Conservation (phyloP, 2,888 invertebrate species). For the Anoncus sp. region DNA sequence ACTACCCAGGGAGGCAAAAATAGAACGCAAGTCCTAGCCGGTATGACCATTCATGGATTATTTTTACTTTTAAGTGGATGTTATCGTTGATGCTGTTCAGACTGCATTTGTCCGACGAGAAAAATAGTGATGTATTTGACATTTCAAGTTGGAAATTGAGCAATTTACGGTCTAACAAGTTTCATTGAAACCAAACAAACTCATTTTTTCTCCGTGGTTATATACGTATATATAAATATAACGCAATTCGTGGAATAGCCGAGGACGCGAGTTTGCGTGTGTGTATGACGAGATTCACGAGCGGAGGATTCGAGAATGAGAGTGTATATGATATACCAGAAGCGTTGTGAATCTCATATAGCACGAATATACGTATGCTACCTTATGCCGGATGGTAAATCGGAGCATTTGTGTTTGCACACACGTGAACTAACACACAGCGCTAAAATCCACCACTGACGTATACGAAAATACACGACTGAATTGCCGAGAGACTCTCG, state of each 20-base stretch:
- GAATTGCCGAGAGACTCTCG: constrained; percentile 56
- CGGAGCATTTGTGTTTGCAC: constrained; percentile 47
- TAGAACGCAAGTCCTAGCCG: constrained; percentile 13
- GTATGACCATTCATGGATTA: constrained; percentile 29
- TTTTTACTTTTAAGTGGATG: constrained; percentile 24
- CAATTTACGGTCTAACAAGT: neutral
- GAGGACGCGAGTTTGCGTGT: constrained; percentile 26
- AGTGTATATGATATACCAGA: constrained; percentile 15
- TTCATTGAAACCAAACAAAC: neutral
- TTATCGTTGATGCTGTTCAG: constrained; percentile 1
- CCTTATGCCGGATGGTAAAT: constrained; percentile 56
- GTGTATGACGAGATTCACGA: constrained; percentile 39
- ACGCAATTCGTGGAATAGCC: constrained; percentile 14
- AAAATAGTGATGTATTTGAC: neutral
- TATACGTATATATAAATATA: neutral
- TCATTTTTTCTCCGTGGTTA: too few species aligned
- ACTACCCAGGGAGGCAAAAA: neutral
- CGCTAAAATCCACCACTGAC: constrained; percentile 7
- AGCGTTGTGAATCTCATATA: constrained; percentile 14
- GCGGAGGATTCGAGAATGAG: constrained; percentile 25
- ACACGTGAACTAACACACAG: constrained; percentile 34
- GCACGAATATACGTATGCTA: constrained; percentile 47
- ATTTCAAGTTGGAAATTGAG: neutral
- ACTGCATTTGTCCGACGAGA: neutral
- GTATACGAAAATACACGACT: constrained; percentile 44